A percentile compares a stretch with the other conserved stretches of the same genome.
These are phyloP conservation scores for Carassius gibelio DNA, from an alignment of 2,113 vertebrate genomes.

Conservation along the genomic window DNA sequence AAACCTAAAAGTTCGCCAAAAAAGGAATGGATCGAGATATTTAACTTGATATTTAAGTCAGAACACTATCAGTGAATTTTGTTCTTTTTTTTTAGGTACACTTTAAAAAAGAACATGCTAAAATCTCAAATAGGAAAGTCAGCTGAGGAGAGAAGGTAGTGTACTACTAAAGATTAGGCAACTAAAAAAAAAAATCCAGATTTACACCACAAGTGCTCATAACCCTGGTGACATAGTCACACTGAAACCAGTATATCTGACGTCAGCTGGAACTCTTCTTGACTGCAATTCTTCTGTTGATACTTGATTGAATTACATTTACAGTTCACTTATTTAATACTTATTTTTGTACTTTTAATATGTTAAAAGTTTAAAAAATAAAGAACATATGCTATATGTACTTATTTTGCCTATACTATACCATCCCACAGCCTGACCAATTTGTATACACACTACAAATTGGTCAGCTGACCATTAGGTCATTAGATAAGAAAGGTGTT, in stretches of 20 bases:
- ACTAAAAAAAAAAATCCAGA: not conserved
- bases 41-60: not conserved
- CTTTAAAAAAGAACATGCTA: not conserved
- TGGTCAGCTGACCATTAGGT: not conserved
- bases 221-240: not conserved
- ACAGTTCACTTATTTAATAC: not conserved
- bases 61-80: not conserved
- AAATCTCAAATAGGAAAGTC: not conserved
- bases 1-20: not conserved
- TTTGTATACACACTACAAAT: not conserved
- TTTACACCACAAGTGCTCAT: not conserved
- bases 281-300: not conserved
- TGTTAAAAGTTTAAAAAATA: not conserved
- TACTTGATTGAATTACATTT: not conserved
- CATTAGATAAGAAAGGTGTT: not conserved
- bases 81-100: not conserved
- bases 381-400: not conserved
- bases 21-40: not conserved
- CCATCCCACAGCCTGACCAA: not conserved
- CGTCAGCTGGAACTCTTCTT: not conserved
- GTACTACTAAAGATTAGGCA: not conserved
- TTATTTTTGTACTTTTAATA: not conserved
- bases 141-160: not conserved
- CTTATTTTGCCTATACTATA: not conserved
- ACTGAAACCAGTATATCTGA: not conserved